Percentiles rank a stretch among this genome's conserved stretches.
Conservation (phyloP, 2,888 invertebrate species). For the Acronicta psi region DNA sequence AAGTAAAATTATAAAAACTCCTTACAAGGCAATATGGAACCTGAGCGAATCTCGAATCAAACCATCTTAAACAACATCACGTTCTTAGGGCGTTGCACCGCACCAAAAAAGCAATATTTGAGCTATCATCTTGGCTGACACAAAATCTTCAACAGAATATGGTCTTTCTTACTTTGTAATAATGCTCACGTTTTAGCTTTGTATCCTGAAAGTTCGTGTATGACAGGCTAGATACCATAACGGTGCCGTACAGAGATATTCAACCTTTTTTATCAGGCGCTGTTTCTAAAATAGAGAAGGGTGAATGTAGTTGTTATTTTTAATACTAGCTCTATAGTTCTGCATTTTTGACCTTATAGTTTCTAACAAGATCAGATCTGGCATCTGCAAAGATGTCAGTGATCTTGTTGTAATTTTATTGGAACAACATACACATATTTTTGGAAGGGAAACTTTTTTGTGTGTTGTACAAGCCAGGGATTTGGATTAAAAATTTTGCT, state of each 20-base stretch:
- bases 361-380: no score
- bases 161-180: constrained; percentile 35
- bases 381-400: no score
- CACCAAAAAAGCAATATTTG: constrained; percentile 47
- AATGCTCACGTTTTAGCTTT: constrained; percentile 36
- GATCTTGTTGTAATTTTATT: no score
- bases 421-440: no score
- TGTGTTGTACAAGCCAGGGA: no score
- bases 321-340: no score
- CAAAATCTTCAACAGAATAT: constrained; percentile 21
- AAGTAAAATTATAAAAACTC: constrained; percentile 28
- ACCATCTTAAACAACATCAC: constrained; percentile 31
- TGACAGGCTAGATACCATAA: constrained; percentile 62
- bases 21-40: constrained; percentile 16
- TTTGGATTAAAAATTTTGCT: no score
- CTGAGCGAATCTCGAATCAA: constrained; percentile 23
- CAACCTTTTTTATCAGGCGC: constrained; percentile 11
- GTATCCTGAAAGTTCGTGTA: constrained; percentile 31
- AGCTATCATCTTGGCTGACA: constrained; percentile 31
- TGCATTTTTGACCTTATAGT: no score
- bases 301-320: no score
- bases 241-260: constrained; percentile 54
- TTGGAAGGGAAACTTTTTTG: not conserved
- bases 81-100: constrained; percentile 43
- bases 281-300: no score